phyloP scores from a whole-genome alignment of 2,888 invertebrate genomes.

The Drosophila picticornis region DNA sequence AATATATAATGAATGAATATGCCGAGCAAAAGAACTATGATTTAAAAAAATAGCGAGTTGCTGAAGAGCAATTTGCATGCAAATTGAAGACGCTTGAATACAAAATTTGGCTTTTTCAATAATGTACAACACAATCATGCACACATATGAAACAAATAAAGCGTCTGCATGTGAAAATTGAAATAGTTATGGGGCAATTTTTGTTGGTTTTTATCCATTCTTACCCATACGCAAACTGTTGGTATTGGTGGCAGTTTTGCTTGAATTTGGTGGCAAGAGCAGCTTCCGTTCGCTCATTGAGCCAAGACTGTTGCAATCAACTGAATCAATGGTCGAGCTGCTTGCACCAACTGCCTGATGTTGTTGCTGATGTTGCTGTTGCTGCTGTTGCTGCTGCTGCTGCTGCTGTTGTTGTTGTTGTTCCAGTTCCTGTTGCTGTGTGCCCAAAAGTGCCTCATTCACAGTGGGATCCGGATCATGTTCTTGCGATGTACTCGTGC shows the following conservation, averaged over 20 bases:
- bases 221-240: slow-evolving; percentile 84
- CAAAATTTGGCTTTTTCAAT: slow-evolving; percentile 1
- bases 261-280: slow-evolving; percentile 74
- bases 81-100: slow-evolving; percentile 3
- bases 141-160: slow-evolving; percentile 4
- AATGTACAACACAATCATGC: slow-evolving; percentile 21
- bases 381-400: slow-evolving; percentile 47
- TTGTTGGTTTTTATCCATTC: slow-evolving; percentile 43
- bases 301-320: slow-evolving; percentile 84
- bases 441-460: slow-evolving; percentile 83
- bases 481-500: slow-evolving; percentile 85
- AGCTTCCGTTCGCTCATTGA: slow-evolving; percentile 84
- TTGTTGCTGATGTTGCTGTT: slow-evolving; percentile 64
- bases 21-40: slow-evolving; percentile 27
- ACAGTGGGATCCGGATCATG: slow-evolving; percentile 84
- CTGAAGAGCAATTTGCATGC: slow-evolving; percentile 17
- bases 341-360: slow-evolving; percentile 81
- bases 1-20: slow-evolving; percentile 6
- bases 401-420: slow-evolving; percentile 59
- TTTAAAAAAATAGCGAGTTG: slow-evolving; percentile 25
- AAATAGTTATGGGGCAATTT: background rate
- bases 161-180: background rate
- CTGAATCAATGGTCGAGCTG: slow-evolving; percentile 85
- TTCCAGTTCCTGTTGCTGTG: slow-evolving; percentile 63
- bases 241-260: slow-evolving; percentile 63